Base-by-base conservation (phyloP, 2,113 vertebrate genomes). In the Emberiza fucata region DNA sequence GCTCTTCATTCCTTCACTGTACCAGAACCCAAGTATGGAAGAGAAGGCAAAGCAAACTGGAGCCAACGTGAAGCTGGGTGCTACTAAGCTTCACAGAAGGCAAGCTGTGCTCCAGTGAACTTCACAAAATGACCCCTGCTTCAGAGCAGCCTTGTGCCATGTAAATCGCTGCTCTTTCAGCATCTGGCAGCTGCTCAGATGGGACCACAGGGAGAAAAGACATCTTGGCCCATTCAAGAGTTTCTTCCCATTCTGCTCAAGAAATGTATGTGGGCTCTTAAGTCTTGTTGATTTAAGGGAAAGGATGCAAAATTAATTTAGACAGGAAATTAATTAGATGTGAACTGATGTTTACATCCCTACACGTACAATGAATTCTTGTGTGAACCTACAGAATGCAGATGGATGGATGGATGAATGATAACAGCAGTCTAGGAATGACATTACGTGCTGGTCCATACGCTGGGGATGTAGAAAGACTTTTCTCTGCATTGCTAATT, bases 401-500 rank as follows among this genome's bases (percentile, higher is more conserved):
- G 89, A 86, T 66, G 70, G 92, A 79, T 39, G 88, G 94, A 73
- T 70, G 93, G 61, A 64, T 35, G 73, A 70, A 71, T 42, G 85
- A 89, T 87, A 95, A 91, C 68, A 90, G 73, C 72, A 84, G 69
- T 60, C 91, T 56, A 83, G 91, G 91, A 97, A 94, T 86, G 88
- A 92, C 91, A 86, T 93, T 95, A 83, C 37, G 88, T 75, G 65
- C 81, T 60, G 76, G 94, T 92, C 91, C 94, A 60, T 86, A 96
- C 17, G 3, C 89, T 82, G 84, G 86, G 89, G 95, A 90, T 81
- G 76, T 73, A 94, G 93, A 93, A 96, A 92, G 92, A 73, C 91
- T 94, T 92, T 94, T 81, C 68, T 92, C 88, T 92, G 88, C 91
- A 90, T 90, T 97, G 50, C 70, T 94, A 95, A 95, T 96, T 96